Evolutionary conservation across 2,888 invertebrate species (phyloP).

Genomic region (Lysandra coridon): DNA sequence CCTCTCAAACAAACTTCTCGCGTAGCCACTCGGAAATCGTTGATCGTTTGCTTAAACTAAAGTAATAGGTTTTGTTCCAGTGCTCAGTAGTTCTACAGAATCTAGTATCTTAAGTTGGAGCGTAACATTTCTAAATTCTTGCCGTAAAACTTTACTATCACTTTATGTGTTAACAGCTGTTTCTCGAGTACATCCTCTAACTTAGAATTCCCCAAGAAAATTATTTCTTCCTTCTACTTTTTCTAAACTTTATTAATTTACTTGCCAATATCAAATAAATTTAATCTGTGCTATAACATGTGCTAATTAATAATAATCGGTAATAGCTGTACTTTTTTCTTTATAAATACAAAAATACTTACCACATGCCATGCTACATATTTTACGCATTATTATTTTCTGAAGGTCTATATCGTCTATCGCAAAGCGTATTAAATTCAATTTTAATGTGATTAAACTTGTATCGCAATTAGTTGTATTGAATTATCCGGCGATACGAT

Average conservation of each 20-base stretch:
- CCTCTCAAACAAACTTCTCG: background rate
- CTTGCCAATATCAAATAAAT: background rate
- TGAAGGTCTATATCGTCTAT: background rate
- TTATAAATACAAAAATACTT: too few relatives aligned
- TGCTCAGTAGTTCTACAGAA: slow-evolving; percentile 12
- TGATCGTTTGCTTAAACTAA: slow-evolving; percentile 19
- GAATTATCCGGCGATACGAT: slow-evolving; percentile 5
- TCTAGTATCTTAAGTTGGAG: slow-evolving; percentile 16
- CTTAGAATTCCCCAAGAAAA: background rate
- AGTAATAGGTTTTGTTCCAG: slow-evolving; percentile 22
- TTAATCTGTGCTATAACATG: background rate
- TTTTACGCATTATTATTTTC: background rate
- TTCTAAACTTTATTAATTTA: background rate
- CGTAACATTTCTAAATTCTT: slow-evolving; percentile 18
- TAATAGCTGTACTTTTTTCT: background rate
- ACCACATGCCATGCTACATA: background rate
- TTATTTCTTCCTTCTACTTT: background rate
- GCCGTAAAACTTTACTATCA: slow-evolving; percentile 23
- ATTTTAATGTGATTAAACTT: slow-evolving; percentile 1
- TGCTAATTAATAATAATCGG: background rate
- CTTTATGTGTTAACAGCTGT: slow-evolving; percentile 13
- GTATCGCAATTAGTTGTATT: slow-evolving; percentile 16
- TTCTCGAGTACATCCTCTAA: background rate
- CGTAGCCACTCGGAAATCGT: background rate
- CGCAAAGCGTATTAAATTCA: background rate